Evolutionary conservation across 2,888 invertebrate genomes (phyloP).

Genomic region (Sminthurinus aureus): DNA sequence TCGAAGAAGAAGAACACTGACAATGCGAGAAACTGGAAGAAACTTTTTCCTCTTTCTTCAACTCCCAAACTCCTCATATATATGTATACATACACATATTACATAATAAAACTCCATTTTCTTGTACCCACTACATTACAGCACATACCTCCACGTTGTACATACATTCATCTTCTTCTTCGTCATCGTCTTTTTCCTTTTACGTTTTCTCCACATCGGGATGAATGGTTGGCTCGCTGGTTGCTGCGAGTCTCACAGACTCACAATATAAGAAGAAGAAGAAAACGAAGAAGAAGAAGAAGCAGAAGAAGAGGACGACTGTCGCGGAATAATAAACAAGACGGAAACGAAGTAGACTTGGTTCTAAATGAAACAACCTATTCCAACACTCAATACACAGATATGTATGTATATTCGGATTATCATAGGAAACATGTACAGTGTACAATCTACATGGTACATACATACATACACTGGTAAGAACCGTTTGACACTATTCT

Average conservation of each 20-base stretch:
- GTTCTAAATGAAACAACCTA: slow-evolving; percentile 39
- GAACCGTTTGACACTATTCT: slow-evolving; percentile 2
- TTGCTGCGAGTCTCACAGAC: neutral
- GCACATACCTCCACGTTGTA: neutral
- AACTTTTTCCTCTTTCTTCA: slow-evolving; percentile 23
- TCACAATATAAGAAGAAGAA: neutral
- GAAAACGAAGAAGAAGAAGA: neutral
- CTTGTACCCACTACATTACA: slow-evolving; percentile 12
- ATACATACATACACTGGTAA: neutral
- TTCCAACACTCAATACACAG: neutral
- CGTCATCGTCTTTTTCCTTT: neutral
- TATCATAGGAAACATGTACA: too few relatives aligned
- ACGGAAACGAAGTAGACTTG: slow-evolving; percentile 41
- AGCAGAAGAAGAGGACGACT: slow-evolving; percentile 23
- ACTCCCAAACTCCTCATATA: slow-evolving; percentile 34
- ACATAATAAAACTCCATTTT: slow-evolving; percentile 30
- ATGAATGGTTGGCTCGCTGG: neutral
- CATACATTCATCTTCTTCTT: neutral
- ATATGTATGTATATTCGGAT: neutral
- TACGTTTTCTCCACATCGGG: neutral
- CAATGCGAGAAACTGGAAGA: slow-evolving; percentile 26
- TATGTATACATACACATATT: slow-evolving; percentile 1
- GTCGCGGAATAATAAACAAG: slow-evolving; percentile 46
- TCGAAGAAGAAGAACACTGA: neutral
- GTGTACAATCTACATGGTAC: neutral